Evolutionary conservation across 2,113 vertebrate species (phyloP), one percentile per base, ranked within the genome.

Genomic region (Tupaia chinensis): DNA sequence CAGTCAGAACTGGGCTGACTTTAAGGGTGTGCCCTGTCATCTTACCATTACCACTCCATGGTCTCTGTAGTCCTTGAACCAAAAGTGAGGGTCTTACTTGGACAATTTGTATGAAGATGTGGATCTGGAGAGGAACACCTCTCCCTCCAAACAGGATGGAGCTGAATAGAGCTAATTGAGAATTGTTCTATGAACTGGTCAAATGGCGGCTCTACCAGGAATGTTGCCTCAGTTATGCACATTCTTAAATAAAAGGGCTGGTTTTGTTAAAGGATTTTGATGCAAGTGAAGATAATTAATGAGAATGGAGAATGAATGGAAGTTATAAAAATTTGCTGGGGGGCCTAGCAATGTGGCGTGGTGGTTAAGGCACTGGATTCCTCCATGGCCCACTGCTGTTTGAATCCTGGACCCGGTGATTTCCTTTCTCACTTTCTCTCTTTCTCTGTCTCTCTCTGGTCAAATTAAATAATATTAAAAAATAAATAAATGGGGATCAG

Each of bases 261-360:
- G 12, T 80, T 70, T 23, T 94, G 27, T 54, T 86, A n/a, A 80
- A 90, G 61, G n/a, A 87, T 70, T 69, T 88, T 58, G 85, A 0
- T 32, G 58, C 54, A 56, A 83, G 94, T 29, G 65, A 72, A 63
- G 65, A 68, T 87, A 85, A 84, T 20, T 56, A 74, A 79, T n/a
- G 56, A 91, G 56, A 89, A 69, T 23, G 16, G 16, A 70, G 23
- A 93, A 76, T 87, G 54, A 96, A 9, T 68, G 25, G 66, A 92
- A 76, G 22, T 32, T 66, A 83, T 44, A 60, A 82, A 97, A 87
- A 44, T 44, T 44, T 44, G 44, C 44, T 44, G 44, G 44, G 44
- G 44, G 44, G 3, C 44, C 44, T 5, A 44, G 44, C 44, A 44
- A 44, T 4, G 44, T 44, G 44, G 44, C 44, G 44, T 44, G 44